Percentiles rank a stretch among this genome's conserved stretches.
Conservation (phyloP, 1,140 invertebrate genomes). For the Battus philenor region DNA sequence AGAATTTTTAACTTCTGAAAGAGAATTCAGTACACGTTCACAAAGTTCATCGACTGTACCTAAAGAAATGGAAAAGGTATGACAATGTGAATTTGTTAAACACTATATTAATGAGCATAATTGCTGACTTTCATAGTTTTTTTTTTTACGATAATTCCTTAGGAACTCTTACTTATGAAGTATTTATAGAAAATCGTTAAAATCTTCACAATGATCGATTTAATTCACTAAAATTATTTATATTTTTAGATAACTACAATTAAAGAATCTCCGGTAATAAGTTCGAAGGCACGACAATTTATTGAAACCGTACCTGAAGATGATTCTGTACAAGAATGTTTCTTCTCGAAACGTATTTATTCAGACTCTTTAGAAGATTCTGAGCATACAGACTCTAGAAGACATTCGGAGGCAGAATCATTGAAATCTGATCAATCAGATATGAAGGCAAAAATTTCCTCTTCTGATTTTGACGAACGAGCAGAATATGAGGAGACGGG, state of each 20-base stretch:
- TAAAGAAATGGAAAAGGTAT: constrained; percentile 44
- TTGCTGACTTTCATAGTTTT: no score
- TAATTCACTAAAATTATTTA: constrained; percentile 11
- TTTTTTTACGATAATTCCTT: no score
- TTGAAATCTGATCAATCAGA: constrained; percentile 74
- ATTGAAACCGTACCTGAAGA: constrained; percentile 75
- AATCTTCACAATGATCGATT: no score
- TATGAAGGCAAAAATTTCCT: constrained; percentile 64
- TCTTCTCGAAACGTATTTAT: constrained; percentile 75
- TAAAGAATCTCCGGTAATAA: constrained; percentile 68
- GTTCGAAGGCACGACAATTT: constrained; percentile 73
- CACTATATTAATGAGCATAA: no score
- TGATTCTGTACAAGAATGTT: constrained; percentile 74
- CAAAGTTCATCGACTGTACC: constrained; percentile 20
- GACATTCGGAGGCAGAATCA: constrained; percentile 73
- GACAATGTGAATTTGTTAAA: no score
- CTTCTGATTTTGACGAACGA: constrained; percentile 69
- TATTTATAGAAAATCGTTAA: no score
- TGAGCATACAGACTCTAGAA: constrained; percentile 70
- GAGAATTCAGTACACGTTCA: constrained; percentile 46
- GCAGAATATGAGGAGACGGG: constrained; percentile 66
- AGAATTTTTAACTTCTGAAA: constrained; percentile 62
- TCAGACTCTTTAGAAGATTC: constrained; percentile 75
- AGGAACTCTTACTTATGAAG: no score
- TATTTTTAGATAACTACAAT: constrained; percentile 43